Conservation (phyloP, 2,888 invertebrate species). For the Didymodactylos carnosus region DNA sequence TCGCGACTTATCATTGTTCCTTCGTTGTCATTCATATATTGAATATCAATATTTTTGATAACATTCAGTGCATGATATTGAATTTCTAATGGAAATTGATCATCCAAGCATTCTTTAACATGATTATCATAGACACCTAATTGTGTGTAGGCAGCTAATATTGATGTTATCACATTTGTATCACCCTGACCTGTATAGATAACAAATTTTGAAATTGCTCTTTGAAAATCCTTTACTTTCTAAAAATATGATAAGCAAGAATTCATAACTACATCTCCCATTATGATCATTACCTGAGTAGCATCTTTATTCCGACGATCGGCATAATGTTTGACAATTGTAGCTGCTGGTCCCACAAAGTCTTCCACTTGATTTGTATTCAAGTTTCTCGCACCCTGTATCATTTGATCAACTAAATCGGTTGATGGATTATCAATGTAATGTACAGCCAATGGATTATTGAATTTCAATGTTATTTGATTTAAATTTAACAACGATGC, state of each 20-base stretch:
- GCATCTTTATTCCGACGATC: neutral
- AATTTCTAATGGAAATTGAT: neutral
- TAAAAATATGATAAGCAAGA: neutral
- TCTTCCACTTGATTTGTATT: neutral
- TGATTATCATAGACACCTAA: neutral
- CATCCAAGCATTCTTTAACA: neutral
- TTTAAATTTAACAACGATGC: neutral
- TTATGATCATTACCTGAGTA: neutral
- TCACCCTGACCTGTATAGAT: neutral
- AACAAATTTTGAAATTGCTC: neutral
- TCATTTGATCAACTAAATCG: neutral
- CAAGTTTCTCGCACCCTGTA: neutral
- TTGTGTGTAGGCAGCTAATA: neutral
- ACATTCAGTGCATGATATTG: neutral
- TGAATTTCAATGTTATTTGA: neutral
- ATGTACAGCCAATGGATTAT: neutral
- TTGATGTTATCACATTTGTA: neutral
- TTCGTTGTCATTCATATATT: neutral
- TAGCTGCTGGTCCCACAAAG: neutral
- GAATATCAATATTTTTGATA: neutral
- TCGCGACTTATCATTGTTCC: neutral
- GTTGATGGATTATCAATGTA: neutral
- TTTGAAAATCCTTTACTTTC: neutral
- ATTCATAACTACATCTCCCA: too few relatives aligned
- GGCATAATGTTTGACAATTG: neutral